Evolutionary conservation across 2,113 vertebrate genomes (phyloP), one percentile per base, ranked within the genome.

Genomic region (Rattus rattus): DNA sequence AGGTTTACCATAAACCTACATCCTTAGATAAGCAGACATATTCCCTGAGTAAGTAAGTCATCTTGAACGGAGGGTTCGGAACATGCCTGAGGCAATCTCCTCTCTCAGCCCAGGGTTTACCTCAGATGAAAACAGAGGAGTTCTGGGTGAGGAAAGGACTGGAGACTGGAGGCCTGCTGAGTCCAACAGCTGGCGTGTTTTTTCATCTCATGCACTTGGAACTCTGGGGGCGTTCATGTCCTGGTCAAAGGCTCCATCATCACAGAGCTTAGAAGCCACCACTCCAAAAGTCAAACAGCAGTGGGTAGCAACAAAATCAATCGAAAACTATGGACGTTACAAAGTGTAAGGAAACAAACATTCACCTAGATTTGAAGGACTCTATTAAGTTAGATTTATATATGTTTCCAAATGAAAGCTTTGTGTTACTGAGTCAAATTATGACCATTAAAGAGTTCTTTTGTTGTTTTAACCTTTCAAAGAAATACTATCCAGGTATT

Each of bases 401-500:
- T 11, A 24, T 70, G 70, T 89, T 96, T 43, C n/a, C 30, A 65
- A 63, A 90, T 33, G 56, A 28, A 93, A 81, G 6, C 30, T 93
- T 52, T 88, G 43, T 90, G n/a, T 90, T 93, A 11, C 70, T 92
- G n/a, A 94, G 91, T 88, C 63, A 75, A 90, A 81, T n/a, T 87
- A 69, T 39, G 10, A 36, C 22, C 8, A 75, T 43, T 24, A 77
- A 47, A 84, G 72, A 33, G 19, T 28, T 22, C 6, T 56, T 47
- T 84, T 88, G 30, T 85, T 90, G 76, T 67, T 85, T 94, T 88
- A 95, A 94, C 91, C 14, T 63, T 84, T 93, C 95, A 70, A 97
- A 94, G 59, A 76, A 97, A 73, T 90, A 76, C 26, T 85, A 91
- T 85, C 96, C 59, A 12, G 22, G 2, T 77, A n/a, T 80, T 65